These are phyloP conservation scores for Pelecanus crispus DNA, from an alignment of 2,113 vertebrate genomes.

Conservation along the genomic window DNA sequence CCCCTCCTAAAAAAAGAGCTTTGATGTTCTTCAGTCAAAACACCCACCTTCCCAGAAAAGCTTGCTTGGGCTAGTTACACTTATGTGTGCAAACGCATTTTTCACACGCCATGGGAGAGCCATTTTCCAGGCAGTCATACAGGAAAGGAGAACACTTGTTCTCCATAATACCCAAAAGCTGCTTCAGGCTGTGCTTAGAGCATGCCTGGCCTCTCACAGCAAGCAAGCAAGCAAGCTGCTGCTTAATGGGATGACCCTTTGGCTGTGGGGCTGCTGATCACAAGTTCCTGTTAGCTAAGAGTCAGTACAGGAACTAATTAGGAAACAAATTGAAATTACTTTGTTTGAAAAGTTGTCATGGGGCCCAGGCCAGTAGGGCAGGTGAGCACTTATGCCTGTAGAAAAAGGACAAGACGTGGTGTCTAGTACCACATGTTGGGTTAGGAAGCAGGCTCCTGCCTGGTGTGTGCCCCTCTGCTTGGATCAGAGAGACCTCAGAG, in stretches of 20 bases:
- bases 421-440: rapidly evolving
- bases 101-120: neutral
- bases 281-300: neutral
- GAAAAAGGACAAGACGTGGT: neutral
- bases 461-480: neutral
- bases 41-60: neutral
- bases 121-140: neutral
- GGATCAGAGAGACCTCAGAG: neutral
- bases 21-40: neutral
- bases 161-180: neutral
- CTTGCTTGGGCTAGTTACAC: neutral
- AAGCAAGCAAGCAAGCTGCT: neutral
- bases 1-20: neutral
- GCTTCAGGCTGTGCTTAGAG: neutral
- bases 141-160: neutral
- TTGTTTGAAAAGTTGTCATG: neutral
- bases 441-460: neutral
- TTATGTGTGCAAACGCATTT: neutral
- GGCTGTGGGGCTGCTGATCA: neutral
- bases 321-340: neutral
- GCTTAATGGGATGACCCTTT: neutral
- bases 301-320: neutral
- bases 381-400: neutral
- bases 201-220: neutral
- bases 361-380: neutral